Evolutionary conservation across 2,888 invertebrate species (phyloP).

Genomic region (Stenolophus ochropezus): DNA sequence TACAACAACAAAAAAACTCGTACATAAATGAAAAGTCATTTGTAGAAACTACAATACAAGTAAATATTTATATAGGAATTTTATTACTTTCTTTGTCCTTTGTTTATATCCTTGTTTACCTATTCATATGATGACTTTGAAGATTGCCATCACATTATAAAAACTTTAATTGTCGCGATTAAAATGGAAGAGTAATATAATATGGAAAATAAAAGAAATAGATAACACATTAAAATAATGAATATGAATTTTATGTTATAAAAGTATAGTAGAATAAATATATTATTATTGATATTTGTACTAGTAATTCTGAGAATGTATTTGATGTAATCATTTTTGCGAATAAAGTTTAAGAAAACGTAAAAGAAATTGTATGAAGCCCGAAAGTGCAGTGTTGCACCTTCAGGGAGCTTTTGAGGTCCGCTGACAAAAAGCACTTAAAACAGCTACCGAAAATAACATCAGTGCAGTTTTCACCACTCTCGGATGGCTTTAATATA

Average conservation of each 20-base stretch:
- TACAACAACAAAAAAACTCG: not conserved
- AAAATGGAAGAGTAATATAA: not conserved
- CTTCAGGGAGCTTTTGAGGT: not conserved
- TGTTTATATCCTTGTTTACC: not conserved
- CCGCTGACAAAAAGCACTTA: conserved; percentile 38
- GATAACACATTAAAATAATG: no score
- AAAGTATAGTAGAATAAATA: no score
- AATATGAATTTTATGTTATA: no score
- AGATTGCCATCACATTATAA: not conserved
- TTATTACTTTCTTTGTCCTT: not conserved
- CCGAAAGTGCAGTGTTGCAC: not conserved
- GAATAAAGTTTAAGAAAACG: no score
- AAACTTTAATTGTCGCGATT: not conserved
- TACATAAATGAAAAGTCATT: not conserved
- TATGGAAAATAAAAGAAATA: not conserved
- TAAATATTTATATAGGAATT: not conserved
- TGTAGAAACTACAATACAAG: not conserved
- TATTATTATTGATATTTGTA: no score
- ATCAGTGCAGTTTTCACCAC: conserved; percentile 42
- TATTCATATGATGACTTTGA: not conserved
- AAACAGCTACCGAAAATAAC: conserved; percentile 41
- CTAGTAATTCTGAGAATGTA: no score
- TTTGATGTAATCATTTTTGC: no score
- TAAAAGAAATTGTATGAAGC: not conserved
- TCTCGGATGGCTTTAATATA: conserved; percentile 45